A percentile compares a stretch with the other conserved stretches of the same genome.
These are phyloP conservation scores for Hyposoter dolosus DNA, from an alignment of 2,888 invertebrate genomes.

Conservation along the genomic window DNA sequence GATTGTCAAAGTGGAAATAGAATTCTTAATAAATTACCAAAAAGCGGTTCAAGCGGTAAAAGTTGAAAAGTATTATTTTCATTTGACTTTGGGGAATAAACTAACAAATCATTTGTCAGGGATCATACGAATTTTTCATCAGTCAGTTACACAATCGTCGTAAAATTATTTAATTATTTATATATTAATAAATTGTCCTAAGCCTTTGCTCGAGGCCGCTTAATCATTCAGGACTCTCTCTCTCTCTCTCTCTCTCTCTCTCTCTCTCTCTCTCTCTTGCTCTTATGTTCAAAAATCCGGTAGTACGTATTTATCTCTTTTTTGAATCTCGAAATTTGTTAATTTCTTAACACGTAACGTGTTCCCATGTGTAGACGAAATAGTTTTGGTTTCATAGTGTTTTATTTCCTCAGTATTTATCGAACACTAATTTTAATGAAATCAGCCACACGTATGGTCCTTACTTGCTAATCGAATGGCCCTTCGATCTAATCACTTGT, in stretches of 20 bases:
- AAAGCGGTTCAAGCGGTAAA: constrained; percentile 13
- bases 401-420: constrained; percentile 56
- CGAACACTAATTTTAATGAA: constrained; percentile 54
- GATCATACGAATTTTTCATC: constrained; percentile 50
- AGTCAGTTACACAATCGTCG: constrained; percentile 54
- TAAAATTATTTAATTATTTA: constrained; percentile 51
- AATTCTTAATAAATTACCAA: constrained; percentile 15
- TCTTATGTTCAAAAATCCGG: constrained; percentile 25
- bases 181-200: constrained; percentile 61
- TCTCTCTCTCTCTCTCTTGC: constrained; percentile 30
- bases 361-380: constrained; percentile 40
- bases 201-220: constrained; percentile 61
- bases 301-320: constrained; percentile 23
- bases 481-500: constrained; percentile 48
- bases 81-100: neutral
- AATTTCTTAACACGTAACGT: constrained; percentile 36
- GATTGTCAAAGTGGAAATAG: constrained; percentile 58
- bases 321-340: constrained; percentile 26
- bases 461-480: constrained; percentile 52
- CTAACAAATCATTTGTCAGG: constrained; percentile 51
- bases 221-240: constrained; percentile 51
- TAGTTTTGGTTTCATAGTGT: constrained; percentile 62
- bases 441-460: constrained; percentile 38
- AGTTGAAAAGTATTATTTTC: constrained; percentile 27
- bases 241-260: constrained; percentile 24